A percentile compares a stretch with the other conserved stretches of the same genome.
Conservation (phyloP, 2,797 vertebrate genomes). For the Lepilemur ruficaudatus region DNA sequence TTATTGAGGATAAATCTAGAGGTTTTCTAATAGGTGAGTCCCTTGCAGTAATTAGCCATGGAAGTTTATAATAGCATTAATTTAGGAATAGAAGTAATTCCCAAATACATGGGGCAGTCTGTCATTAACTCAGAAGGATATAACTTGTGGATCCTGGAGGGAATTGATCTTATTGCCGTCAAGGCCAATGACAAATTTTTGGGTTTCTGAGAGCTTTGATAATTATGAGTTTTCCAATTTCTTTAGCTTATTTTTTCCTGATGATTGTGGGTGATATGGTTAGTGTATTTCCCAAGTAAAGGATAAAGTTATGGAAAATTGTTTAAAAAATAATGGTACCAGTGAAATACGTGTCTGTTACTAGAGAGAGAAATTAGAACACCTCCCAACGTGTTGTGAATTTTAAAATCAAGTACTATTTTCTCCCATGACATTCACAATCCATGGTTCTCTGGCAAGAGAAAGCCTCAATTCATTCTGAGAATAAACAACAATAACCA, state of each 20-base stretch:
- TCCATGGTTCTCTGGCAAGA: not conserved
- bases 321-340: not conserved
- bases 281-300: not conserved
- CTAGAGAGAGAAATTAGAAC: not conserved
- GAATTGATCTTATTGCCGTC: not conserved
- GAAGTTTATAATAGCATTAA: not conserved
- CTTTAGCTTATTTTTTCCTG: constrained; percentile 1
- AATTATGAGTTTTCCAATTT: not conserved
- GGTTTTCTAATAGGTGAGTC: not conserved
- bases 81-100: not conserved
- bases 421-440: not conserved
- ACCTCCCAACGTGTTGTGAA: not conserved
- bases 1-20: not conserved
- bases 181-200: not conserved
- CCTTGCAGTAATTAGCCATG: not conserved
- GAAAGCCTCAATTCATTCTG: not conserved
- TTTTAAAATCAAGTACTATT: not conserved
- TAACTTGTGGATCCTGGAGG: not conserved
- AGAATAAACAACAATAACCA: not conserved
- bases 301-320: not conserved
- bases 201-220: not conserved
- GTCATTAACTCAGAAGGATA: not conserved
- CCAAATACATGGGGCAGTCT: not conserved
- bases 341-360: not conserved
- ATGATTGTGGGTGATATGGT: not conserved